These are phyloP conservation scores for Stictonetta naevosa DNA, from an alignment of 2,113 vertebrate genomes.

Conservation along the genomic window DNA sequence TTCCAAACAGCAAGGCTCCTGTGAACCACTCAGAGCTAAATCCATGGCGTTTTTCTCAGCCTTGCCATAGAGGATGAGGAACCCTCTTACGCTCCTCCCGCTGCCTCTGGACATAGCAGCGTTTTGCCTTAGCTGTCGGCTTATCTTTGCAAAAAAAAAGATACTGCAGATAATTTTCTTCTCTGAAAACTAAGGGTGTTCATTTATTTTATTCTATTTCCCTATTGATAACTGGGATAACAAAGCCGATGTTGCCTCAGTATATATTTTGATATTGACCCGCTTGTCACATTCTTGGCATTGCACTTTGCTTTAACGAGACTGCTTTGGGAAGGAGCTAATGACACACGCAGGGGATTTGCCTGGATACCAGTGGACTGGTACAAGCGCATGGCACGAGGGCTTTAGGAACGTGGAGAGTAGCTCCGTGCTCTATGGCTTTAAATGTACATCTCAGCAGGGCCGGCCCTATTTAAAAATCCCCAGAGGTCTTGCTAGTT, in stretches of 20 bases:
- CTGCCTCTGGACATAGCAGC: neutral
- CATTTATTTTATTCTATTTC: neutral
- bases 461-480: slow-evolving; percentile 60
- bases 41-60: neutral
- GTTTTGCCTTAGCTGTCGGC: neutral
- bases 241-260: neutral
- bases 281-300: neutral
- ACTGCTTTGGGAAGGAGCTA: neutral
- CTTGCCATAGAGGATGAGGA: neutral
- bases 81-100: neutral
- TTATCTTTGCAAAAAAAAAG: slow-evolving; percentile 23
- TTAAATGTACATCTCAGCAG: neutral
- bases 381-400: neutral
- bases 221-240: neutral
- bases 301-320: neutral
- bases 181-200: neutral
- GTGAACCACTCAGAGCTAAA: slow-evolving; percentile 19
- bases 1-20: neutral
- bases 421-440: neutral
- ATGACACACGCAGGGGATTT: neutral
- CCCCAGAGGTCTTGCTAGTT: slow-evolving; percentile 48
- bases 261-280: neutral
- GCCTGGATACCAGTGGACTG: neutral
- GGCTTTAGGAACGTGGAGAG: neutral
- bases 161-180: neutral